A percentile compares a stretch with the other conserved stretches of the same genome.
These are phyloP conservation scores for Stomatorhinus walkeri DNA, from an alignment of 2,797 vertebrate species.

Conservation along the genomic window DNA sequence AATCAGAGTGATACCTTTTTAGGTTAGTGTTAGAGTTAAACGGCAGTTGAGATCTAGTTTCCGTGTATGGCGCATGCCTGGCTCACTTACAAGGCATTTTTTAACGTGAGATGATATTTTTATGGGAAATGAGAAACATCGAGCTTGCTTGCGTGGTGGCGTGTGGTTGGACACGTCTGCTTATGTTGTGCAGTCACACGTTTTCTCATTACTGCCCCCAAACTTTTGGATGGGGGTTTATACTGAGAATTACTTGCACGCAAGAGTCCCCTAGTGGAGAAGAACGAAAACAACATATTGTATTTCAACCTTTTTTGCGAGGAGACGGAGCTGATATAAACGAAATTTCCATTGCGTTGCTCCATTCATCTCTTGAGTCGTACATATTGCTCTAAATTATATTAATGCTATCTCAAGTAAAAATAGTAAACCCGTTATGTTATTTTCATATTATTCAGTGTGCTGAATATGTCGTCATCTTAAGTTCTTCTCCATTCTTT, in stretches of 20 bases:
- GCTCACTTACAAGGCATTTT: neutral
- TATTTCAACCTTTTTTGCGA: neutral
- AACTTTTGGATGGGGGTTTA: neutral
- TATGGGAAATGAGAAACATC: neutral
- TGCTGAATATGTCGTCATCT: neutral
- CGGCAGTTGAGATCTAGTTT: neutral
- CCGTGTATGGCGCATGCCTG: neutral
- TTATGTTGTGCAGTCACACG: neutral
- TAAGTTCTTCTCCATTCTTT: neutral
- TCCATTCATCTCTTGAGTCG: neutral
- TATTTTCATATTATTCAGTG: neutral
- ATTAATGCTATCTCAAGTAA: neutral
- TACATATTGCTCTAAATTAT: neutral
- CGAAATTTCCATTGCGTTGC: neutral
- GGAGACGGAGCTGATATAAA: neutral
- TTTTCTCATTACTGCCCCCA: neutral
- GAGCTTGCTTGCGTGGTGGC: neutral
- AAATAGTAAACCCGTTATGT: neutral
- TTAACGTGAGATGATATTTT: neutral
- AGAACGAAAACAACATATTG: neutral
- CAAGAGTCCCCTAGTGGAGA: conserved; percentile 10
- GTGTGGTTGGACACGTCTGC: neutral
- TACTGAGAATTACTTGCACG: neutral
- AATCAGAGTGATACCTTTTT: neutral
- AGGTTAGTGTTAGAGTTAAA: neutral